Conservation (phyloP, 1,140 invertebrate genomes). For the Drosophila ogumai region DNA sequence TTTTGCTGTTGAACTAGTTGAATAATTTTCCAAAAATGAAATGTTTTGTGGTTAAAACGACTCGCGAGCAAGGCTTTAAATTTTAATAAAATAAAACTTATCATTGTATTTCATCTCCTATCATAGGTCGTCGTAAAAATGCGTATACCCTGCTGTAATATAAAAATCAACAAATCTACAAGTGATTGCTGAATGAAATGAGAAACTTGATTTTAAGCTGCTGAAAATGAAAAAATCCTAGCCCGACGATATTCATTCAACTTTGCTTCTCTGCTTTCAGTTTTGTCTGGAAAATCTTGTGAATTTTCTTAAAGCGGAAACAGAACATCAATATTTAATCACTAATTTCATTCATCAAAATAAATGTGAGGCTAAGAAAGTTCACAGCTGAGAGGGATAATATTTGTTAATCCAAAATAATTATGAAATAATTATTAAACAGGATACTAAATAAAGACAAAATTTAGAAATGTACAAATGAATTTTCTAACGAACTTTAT, state of each 20-base stretch:
- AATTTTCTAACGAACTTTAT: not conserved
- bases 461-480: not conserved
- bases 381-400: not conserved
- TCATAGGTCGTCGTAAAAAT: not conserved
- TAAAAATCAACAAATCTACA: slow-evolving; percentile 26
- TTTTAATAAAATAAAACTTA: not conserved
- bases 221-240: slow-evolving; percentile 12
- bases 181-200: slow-evolving; percentile 64
- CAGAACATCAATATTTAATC: not conserved
- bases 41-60: too few species aligned
- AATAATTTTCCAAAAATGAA: too few species aligned
- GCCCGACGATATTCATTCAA: slow-evolving; percentile 40
- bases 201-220: slow-evolving; percentile 55
- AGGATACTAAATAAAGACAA: not conserved
- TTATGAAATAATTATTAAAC: not conserved
- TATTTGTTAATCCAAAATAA: not conserved
- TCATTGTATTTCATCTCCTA: not conserved
- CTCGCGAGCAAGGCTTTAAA: too few species aligned
- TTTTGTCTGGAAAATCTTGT: not conserved
- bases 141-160: not conserved
- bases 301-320: not conserved
- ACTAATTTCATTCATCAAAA: not conserved
- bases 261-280: slow-evolving; percentile 1
- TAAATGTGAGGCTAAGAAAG: not conserved
- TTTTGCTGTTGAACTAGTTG: not conserved